Conservation (phyloP, 2,888 invertebrate species). For the Gastracanthus pulcherrimus region DNA sequence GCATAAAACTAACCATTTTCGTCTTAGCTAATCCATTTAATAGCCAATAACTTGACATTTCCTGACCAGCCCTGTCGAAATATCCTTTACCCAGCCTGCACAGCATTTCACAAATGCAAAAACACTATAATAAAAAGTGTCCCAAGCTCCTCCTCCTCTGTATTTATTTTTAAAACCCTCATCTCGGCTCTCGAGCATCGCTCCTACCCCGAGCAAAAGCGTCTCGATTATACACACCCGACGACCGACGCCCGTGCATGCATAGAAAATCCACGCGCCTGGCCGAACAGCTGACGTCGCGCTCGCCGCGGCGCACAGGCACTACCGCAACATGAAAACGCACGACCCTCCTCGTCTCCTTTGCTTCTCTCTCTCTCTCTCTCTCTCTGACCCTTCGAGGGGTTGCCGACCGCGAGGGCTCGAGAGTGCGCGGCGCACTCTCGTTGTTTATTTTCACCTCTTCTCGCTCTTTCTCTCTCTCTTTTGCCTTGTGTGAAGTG, state of each 20-base stretch:
- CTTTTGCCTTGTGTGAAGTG: too few species aligned
- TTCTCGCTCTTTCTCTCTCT: too few species aligned
- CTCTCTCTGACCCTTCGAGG: background rate
- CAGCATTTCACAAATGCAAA: too few species aligned
- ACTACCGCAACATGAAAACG: conserved; percentile 29
- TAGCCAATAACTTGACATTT: too few species aligned
- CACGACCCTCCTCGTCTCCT: background rate
- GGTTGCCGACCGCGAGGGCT: conserved; percentile 33
- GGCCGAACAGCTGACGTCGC: conserved; percentile 29
- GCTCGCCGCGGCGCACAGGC: background rate
- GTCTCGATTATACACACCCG: background rate
- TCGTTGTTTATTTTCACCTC: conserved; percentile 4
- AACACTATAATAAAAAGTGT: too few species aligned
- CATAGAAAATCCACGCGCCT: conserved; percentile 1
- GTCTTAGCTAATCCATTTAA: too few species aligned
- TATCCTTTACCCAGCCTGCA: too few species aligned
- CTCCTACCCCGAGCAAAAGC: background rate
- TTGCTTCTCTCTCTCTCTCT: conserved; percentile 2
- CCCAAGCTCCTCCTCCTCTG: too few species aligned
- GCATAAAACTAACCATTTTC: too few species aligned
- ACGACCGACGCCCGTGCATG: too few species aligned
- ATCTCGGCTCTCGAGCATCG: background rate
- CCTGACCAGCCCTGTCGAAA: too few species aligned
- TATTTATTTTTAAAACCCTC: too few species aligned
- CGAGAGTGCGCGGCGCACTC: background rate